These are phyloP conservation scores for Mola mola DNA, from an alignment of 2,113 vertebrate genomes.

Conservation along the genomic window DNA sequence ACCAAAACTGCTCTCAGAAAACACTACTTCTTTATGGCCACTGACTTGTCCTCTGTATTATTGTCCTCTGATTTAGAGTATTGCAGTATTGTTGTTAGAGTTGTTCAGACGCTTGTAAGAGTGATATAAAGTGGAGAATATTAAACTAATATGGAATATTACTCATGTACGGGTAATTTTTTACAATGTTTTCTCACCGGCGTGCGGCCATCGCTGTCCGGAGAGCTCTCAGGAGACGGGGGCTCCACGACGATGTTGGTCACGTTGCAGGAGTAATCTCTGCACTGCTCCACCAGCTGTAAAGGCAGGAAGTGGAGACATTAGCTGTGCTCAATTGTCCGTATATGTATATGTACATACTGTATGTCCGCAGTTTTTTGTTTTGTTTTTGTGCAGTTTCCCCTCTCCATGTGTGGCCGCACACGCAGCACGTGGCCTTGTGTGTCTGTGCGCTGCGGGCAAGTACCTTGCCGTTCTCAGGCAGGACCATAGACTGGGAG, in stretches of 20 bases:
- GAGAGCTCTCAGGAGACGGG: constrained; percentile 69
- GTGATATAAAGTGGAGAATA: too few relatives aligned
- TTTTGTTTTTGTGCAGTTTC: neutral
- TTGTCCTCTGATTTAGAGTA: too few relatives aligned
- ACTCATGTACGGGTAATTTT: too few relatives aligned
- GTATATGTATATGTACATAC: neutral
- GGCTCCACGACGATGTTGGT: constrained; percentile 72
- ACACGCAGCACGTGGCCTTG: neutral
- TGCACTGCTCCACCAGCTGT: constrained; percentile 61
- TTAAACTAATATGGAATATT: neutral
- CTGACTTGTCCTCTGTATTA: too few relatives aligned
- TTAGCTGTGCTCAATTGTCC: constrained; percentile 1
- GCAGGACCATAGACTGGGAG: constrained; percentile 80
- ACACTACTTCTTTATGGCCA: too few relatives aligned
- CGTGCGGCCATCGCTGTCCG: constrained; percentile 71
- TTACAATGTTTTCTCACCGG: constrained; percentile 73
- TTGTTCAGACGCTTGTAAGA: too few relatives aligned
- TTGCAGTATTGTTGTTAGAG: too few relatives aligned
- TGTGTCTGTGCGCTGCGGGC: constrained; percentile 4
- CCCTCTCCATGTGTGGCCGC: constrained; percentile 2
- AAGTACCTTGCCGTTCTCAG: constrained; percentile 78
- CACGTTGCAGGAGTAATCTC: constrained; percentile 70
- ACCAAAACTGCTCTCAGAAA: neutral
- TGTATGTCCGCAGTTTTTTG: neutral
- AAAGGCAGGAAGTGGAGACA: constrained; percentile 3